Base-by-base conservation (phyloP, 2,888 invertebrate genomes). In the Drosophila emarginata region DNA sequence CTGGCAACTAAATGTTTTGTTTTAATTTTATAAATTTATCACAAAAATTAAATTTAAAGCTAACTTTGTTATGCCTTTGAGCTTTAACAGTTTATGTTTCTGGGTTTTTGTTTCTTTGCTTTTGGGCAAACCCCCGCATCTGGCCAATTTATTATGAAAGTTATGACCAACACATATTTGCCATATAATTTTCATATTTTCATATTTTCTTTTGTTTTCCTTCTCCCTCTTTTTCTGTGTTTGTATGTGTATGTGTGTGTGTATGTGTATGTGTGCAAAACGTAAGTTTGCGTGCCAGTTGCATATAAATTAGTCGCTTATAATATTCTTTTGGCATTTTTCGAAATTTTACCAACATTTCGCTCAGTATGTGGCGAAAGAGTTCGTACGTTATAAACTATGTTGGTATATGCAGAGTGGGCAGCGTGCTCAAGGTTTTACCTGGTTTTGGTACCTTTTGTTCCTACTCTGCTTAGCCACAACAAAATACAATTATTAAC, bases 311-410 rank as follows among this genome's bases (percentile, higher is more conserved):
- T 88, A 85, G 75, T 67, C 76, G 78, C 74, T 81, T 83, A 81
- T 87, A 87, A 85, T 87, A 87, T 81, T 88, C 78, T 80, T 84
- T 84, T 79, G 87, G 88, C 78, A 87, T 88, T 88, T 86, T 81
- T 87, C 74, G 82, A 83, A 83, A 12, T 45, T 45, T 85, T 87
- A 85, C 83, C 88, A 87, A 79, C 54, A 87, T 82, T 87, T 80
- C 53, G 59, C 14, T n/a, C 37, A 61, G 58, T 53, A 45, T 15
- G 67, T 76, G 82, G 82, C 74, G 86, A 85, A 87, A 87, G 88
- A 83, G 84, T 79, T 88, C 80, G 78, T 80, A 88, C 80, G 78
- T 88, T 80, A 76, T 87, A 83, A 83, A 83, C 88, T 1, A 45
- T 9, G 45, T 45, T 45, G 11, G 18, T 45, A 45, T 81, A 83